A percentile compares a stretch with the other conserved stretches of the same genome.
These are phyloP conservation scores for Frankliniella intonsa DNA, from an alignment of 2,888 invertebrate species.

Conservation along the genomic window DNA sequence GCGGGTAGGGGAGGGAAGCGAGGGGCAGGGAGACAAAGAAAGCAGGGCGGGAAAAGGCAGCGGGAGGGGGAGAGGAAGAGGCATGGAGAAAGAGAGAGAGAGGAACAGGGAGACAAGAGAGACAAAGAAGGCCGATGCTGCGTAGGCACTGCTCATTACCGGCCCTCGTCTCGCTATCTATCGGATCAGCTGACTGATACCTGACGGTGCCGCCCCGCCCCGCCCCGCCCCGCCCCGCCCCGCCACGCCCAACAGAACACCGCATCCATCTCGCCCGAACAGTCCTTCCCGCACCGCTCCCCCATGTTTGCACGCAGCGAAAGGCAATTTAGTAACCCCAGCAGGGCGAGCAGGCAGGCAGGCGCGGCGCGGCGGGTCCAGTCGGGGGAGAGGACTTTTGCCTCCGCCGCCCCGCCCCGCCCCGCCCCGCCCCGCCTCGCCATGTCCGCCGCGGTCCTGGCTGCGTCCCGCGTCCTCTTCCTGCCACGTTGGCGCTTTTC, in stretches of 20 bases:
- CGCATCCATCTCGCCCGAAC: too few species aligned
- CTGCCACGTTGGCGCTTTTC: too few species aligned
- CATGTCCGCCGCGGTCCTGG: neutral
- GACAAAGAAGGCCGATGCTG: neutral
- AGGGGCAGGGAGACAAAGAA: neutral
- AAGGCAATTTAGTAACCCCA: neutral
- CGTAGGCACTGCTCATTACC: neutral
- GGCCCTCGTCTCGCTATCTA: too few species aligned
- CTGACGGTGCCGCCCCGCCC: too few species aligned
- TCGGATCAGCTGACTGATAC: too few species aligned
- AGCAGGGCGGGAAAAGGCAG: neutral
- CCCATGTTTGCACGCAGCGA: neutral
- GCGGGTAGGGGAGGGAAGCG: too few species aligned
- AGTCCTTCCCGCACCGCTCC: neutral
- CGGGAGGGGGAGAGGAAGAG: neutral
- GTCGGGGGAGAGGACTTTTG: too few species aligned
- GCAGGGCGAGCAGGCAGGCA: neutral
- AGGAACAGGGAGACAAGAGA: neutral
- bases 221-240: too few species aligned
- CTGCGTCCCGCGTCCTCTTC: too few species aligned
- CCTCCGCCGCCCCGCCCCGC: too few species aligned
- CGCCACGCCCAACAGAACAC: too few species aligned
- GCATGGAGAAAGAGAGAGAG: neutral
- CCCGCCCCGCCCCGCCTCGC: neutral
- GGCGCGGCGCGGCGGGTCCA: neutral